Evolutionary conservation across 2,888 invertebrate genomes (phyloP), one percentile per base, ranked within the genome.

Genomic region (Ennomos quercinarius): DNA sequence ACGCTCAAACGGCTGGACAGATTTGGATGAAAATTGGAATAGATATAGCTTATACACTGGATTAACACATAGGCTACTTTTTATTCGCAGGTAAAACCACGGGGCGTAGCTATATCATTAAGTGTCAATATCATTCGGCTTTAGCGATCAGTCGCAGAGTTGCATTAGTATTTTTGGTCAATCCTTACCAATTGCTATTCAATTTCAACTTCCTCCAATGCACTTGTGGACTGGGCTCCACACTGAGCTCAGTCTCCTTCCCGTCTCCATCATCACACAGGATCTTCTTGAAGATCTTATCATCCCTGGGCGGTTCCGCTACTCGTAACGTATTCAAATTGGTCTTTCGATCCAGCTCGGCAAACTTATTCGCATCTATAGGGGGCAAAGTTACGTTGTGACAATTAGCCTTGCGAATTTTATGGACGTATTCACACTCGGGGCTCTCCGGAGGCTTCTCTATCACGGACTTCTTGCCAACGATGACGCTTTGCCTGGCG

Each of bases 241-340:
- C 67, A 42, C 63, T 71, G n/a, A 64, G 66, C 10, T 81, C 83
- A 34, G 70, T 70, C 9, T 78, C 81, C 51, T 72, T 68, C 37
- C 73, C 75, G 9, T 81, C 77, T 12, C 78, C 80, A 51, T 82
- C 83, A 39, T 83, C 89, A 52, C 84, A 87, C 73, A 93, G 68
- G 43, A 93, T 93, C 78, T 89, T 91, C 71, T 91, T 90, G 56
- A 91, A 91, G 65, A 88, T 89, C 64, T 86, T 89, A 58, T 87
- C 83, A 60, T 90, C 87, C 47, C 85, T 88, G 8, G 87, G 81
- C 1, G 91, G 87, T 41, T 80, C 74, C 1, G 80, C 77, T 38
- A 83, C 72, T 51, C 83, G 78, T 11, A 84, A 61, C 17, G 80
- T 80, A 44, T 81, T 82, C 56, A 80, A 60, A 50, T 74, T 78